Conservation (phyloP, 2,888 invertebrate genomes). For the Drosophila pseudotalamancana region DNA sequence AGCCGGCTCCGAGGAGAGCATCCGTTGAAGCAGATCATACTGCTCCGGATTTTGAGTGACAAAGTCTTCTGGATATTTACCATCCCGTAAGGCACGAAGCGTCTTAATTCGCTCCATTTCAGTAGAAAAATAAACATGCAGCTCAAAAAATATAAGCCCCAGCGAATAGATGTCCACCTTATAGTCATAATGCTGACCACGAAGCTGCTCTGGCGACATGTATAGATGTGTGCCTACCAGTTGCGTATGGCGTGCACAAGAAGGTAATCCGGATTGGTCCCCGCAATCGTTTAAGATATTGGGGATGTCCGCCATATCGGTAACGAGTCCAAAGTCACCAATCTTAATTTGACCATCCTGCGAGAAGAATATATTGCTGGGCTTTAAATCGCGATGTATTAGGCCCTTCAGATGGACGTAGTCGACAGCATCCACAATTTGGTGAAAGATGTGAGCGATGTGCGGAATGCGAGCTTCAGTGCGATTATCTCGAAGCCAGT, state of each 20-base stretch:
- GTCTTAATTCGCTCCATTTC: slow-evolving; percentile 93
- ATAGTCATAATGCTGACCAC: slow-evolving; percentile 90
- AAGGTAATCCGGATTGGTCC: slow-evolving; percentile 76
- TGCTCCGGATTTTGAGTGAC: slow-evolving; percentile 87
- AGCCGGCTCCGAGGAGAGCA: slow-evolving; percentile 90
- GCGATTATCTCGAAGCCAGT: slow-evolving; percentile 91
- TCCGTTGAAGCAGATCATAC: slow-evolving; percentile 89
- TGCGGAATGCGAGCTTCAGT: slow-evolving; percentile 84
- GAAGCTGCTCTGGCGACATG: slow-evolving; percentile 98
- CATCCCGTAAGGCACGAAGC: slow-evolving; percentile 88
- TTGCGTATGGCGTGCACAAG: slow-evolving; percentile 86
- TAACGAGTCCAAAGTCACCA: slow-evolving; percentile 99
- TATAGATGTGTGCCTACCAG: slow-evolving; percentile 95
- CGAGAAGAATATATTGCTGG: slow-evolving; percentile 97
- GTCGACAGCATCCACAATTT: slow-evolving; percentile 97
- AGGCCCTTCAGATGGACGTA: slow-evolving; percentile 97
- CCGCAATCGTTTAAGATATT: slow-evolving; percentile 80
- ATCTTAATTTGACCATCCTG: slow-evolving; percentile 96
- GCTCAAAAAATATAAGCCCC: slow-evolving; percentile 96
- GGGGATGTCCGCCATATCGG: slow-evolving; percentile 89
- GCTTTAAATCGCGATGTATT: slow-evolving; percentile 98
- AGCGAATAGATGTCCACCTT: slow-evolving; percentile 98
- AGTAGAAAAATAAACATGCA: slow-evolving; percentile 94
- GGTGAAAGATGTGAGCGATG: slow-evolving; percentile 91
- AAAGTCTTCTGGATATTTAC: slow-evolving; percentile 90